A percentile compares a stretch with the other conserved stretches of the same genome.
phyloP scores from a whole-genome alignment of 2,888 invertebrate species.

The Drosophila parthenogenetica region DNA sequence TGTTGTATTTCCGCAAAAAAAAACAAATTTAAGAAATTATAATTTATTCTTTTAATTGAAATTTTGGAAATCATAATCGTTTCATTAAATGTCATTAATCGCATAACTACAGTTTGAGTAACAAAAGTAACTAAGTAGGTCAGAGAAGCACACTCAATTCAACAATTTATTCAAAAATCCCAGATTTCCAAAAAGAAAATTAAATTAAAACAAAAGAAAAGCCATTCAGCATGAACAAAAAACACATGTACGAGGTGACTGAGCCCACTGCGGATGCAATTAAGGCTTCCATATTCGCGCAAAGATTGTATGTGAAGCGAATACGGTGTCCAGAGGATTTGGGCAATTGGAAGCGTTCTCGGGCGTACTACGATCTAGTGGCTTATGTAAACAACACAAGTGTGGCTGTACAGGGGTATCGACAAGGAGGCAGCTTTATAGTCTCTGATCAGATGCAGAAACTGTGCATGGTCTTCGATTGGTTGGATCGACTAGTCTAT shows the following conservation, averaged over 20 bases:
- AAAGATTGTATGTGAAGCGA: slow-evolving; percentile 14
- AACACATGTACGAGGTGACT: slow-evolving; percentile 3
- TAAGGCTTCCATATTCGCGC: slow-evolving; percentile 4
- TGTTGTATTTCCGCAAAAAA: too few relatives aligned
- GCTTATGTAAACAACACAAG: slow-evolving; percentile 95
- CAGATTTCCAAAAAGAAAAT: not conserved
- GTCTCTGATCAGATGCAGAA: slow-evolving; percentile 86
- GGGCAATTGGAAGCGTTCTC: slow-evolving; percentile 86
- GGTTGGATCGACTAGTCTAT: slow-evolving; percentile 90
- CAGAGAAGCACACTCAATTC: not conserved
- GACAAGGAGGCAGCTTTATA: slow-evolving; percentile 88
- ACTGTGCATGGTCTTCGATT: slow-evolving; percentile 89
- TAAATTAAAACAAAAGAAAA: not conserved
- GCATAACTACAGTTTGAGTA: too few relatives aligned
- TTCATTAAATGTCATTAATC: too few relatives aligned
- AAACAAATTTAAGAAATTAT: too few relatives aligned
- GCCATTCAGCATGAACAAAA: slow-evolving; percentile 22
- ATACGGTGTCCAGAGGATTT: slow-evolving; percentile 38
- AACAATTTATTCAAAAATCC: not conserved
- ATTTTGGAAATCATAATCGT: too few relatives aligned
- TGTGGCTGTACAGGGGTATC: slow-evolving; percentile 92
- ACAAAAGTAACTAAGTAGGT: too few relatives aligned
- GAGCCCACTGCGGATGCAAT: slow-evolving; percentile 29
- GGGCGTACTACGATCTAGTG: slow-evolving; percentile 92
- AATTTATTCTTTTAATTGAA: too few relatives aligned